Evolutionary conservation across 1,140 invertebrate species (phyloP).

Genomic region (Neelides sp.): DNA sequence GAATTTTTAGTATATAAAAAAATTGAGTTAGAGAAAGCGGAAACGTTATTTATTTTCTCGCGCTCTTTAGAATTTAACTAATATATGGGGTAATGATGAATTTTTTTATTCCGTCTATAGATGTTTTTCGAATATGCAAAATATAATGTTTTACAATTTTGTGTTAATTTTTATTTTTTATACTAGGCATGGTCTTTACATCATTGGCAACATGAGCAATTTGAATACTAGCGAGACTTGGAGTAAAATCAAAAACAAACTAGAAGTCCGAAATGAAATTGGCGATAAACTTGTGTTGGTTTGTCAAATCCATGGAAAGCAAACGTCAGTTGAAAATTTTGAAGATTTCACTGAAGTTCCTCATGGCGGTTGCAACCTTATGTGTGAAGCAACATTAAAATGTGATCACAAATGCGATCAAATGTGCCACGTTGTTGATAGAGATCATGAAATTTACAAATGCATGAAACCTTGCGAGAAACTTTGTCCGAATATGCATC

Average conservation of each 20-base stretch:
- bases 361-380: slow-evolving; percentile 15
- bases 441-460: slow-evolving; percentile 18
- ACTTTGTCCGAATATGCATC: slow-evolving; percentile 2
- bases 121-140: slow-evolving; percentile 37
- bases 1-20: neutral
- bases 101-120: neutral
- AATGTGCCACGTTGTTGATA: slow-evolving; percentile 31
- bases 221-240: slow-evolving; percentile 35
- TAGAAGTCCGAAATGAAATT: slow-evolving; percentile 21
- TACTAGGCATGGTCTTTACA: slow-evolving; percentile 45
- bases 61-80: neutral
- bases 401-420: slow-evolving; percentile 29
- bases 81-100: neutral
- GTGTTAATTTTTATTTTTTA: slow-evolving; percentile 32
- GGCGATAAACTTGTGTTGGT: slow-evolving; percentile 33
- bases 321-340: neutral
- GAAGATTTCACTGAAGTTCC: slow-evolving; percentile 18
- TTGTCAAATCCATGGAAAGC: slow-evolving; percentile 18
- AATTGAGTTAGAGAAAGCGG: neutral
- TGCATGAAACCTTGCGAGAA: slow-evolving; percentile 10
- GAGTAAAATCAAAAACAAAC: slow-evolving; percentile 15
- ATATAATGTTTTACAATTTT: slow-evolving; percentile 33
- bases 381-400: slow-evolving; percentile 11
- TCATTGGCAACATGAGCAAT: slow-evolving; percentile 52
- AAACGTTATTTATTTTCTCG: neutral